A percentile compares a stretch with the other conserved stretches of the same genome.
Evolutionary conservation across 2,797 vertebrate genomes (phyloP).

Genomic region (Australoheros facetus): DNA sequence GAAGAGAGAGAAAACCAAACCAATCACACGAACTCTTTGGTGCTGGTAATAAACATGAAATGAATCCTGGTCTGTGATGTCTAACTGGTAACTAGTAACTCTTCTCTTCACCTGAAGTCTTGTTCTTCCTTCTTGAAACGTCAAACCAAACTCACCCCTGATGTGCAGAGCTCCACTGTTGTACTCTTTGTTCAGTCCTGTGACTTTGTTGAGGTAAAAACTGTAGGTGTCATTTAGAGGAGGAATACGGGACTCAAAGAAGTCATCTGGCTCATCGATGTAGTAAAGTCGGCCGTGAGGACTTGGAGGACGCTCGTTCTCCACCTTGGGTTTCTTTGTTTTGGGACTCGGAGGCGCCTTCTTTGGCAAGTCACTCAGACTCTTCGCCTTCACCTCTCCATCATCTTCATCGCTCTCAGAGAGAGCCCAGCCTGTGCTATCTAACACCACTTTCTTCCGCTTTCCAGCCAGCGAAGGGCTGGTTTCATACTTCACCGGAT

Average conservation of each 20-base stretch:
- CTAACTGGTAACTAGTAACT: not conserved
- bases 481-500: conserved; percentile 68
- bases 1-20: not conserved
- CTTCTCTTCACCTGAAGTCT: not conserved
- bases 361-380: conserved; percentile 15
- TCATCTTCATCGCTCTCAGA: conserved; percentile 88
- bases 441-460: conserved; percentile 74
- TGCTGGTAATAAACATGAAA: not conserved
- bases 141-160: conserved; percentile 81
- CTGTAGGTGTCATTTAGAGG: conserved; percentile 84
- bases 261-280: conserved; percentile 76
- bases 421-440: conserved; percentile 88
- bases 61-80: accelerated
- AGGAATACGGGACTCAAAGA: conserved; percentile 84
- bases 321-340: conserved; percentile 50
- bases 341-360: conserved; percentile 9
- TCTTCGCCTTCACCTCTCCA: conserved; percentile 31
- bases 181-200: conserved; percentile 86
- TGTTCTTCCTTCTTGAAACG: not conserved
- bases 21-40: not conserved
- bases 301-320: conserved; percentile 58
- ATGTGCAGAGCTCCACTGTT: conserved; percentile 94
- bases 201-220: conserved; percentile 96
- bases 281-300: conserved; percentile 67
- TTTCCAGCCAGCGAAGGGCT: conserved; percentile 71